These are phyloP conservation scores for Conistra vaccinii DNA, from an alignment of 2,888 invertebrate genomes.

Conservation along the genomic window DNA sequence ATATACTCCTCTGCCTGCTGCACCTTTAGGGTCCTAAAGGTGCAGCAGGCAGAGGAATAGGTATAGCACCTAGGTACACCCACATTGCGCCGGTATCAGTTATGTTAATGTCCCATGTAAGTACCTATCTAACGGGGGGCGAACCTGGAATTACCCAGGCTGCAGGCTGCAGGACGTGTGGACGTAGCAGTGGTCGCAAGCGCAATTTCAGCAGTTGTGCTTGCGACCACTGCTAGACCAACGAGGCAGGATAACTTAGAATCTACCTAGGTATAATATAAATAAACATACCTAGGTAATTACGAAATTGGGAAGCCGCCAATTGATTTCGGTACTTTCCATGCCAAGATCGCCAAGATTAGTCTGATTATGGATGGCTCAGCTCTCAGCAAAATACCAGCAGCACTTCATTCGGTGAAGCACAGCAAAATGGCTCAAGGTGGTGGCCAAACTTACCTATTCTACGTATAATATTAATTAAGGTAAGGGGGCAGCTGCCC, in stretches of 20 bases:
- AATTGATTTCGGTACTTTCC: not conserved
- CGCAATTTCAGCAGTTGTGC: not conserved
- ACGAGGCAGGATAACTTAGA: not conserved
- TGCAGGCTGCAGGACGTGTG: too few relatives aligned
- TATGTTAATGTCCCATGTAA: not conserved
- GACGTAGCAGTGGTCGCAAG: too few relatives aligned
- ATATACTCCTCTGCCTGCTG: too few relatives aligned
- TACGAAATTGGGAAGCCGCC: not conserved
- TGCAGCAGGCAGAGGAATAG: not conserved
- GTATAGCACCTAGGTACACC: not conserved
- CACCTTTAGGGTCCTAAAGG: too few relatives aligned
- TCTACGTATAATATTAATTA: too few relatives aligned
- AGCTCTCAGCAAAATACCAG: not conserved
- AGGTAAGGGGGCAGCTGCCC: too few relatives aligned
- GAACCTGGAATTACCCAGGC: not conserved
- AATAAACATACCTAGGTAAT: not conserved
- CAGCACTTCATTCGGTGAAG: not conserved
- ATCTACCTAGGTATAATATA: not conserved
- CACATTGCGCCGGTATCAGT: not conserved
- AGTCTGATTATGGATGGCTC: not conserved
- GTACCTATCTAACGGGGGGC: not conserved
- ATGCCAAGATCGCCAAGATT: not conserved
- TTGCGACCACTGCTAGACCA: not conserved
- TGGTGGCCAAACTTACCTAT: not conserved
- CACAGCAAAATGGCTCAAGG: not conserved